phyloP scores from a whole-genome alignment of 2,888 invertebrate species.

The Epistrophe grossulariae region DNA sequence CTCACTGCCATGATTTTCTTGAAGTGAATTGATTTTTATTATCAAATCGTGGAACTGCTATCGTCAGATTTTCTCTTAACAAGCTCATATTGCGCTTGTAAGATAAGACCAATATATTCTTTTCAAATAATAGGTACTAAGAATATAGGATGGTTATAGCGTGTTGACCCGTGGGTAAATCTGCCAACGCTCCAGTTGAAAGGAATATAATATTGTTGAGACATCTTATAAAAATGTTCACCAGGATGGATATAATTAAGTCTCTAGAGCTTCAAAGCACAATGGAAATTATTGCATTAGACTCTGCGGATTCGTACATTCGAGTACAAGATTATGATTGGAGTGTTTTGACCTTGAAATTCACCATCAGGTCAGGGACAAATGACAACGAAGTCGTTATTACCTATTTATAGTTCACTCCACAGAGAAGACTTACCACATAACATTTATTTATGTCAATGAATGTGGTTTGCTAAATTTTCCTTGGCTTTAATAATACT shows the following conservation, averaged over 20 bases:
- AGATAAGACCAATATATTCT: no score
- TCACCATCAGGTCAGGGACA: neutral
- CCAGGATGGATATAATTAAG: conserved; percentile 1
- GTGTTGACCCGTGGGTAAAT: neutral
- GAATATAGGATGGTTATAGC: neutral
- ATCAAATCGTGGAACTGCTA: no score
- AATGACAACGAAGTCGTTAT: neutral
- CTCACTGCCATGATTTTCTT: no score
- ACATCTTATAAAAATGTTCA: neutral
- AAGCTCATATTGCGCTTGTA: neutral
- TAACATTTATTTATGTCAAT: conserved; percentile 7
- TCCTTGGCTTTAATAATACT: neutral
- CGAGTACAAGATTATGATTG: neutral
- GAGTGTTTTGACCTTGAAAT: neutral
- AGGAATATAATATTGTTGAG: neutral
- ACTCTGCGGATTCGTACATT: neutral
- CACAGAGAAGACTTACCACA: neutral
- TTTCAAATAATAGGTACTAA: neutral
- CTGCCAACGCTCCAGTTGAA: neutral
- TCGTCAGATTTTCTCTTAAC: neutral
- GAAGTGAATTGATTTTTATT: no score
- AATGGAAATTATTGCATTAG: neutral
- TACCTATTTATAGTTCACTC: neutral
- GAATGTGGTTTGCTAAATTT: conserved; percentile 12
- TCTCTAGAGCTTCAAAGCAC: neutral